Evolutionary conservation across 2,888 invertebrate genomes (phyloP).

Genomic region (Pristionchus arcanus): DNA sequence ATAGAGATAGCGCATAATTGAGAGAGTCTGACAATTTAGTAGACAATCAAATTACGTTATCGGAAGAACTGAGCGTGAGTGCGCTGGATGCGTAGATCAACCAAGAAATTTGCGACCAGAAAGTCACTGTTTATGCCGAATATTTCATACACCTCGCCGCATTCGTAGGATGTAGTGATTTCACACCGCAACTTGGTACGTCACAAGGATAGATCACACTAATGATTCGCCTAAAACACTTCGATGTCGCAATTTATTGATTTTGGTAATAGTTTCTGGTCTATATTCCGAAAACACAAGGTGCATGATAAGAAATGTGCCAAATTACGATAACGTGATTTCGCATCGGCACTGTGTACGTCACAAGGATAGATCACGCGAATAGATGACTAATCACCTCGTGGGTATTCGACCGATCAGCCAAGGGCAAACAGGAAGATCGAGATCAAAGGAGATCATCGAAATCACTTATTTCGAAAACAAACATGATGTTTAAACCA

Average conservation of each 20-base stretch:
- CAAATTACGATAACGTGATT: too few relatives aligned
- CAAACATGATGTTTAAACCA: neutral
- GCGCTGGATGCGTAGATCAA: neutral
- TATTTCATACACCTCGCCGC: too few relatives aligned
- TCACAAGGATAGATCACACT: neutral
- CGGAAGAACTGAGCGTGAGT: neutral
- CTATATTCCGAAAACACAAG: too few relatives aligned
- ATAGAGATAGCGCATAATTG: neutral
- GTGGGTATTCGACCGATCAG: neutral
- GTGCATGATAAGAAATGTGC: too few relatives aligned
- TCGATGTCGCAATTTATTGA: too few relatives aligned
- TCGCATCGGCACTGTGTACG: too few relatives aligned
- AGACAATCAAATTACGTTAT: neutral
- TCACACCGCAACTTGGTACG: neutral
- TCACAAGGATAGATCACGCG: neutral
- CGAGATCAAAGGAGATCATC: neutral
- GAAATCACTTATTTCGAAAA: neutral
- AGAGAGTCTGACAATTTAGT: neutral
- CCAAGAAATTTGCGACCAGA: neutral
- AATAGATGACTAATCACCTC: constrained; percentile 8
- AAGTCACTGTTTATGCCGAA: neutral
- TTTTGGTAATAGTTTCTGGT: too few relatives aligned
- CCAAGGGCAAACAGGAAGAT: neutral
- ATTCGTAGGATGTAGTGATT: neutral
- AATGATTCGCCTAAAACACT: neutral